Conservation (phyloP, 2,797 vertebrate genomes). For the Centropyge bicolor region DNA sequence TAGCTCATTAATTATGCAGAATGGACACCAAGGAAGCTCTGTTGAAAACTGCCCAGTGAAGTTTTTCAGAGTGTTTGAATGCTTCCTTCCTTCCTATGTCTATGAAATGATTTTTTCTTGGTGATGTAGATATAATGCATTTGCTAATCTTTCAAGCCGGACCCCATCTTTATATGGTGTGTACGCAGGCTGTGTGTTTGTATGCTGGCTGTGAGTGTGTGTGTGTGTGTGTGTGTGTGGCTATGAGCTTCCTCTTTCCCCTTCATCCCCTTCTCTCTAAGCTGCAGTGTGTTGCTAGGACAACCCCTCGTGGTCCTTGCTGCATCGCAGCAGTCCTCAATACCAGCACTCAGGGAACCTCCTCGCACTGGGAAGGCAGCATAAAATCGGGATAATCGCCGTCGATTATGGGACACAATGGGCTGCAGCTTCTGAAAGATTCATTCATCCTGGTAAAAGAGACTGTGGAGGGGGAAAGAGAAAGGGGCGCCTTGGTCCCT, state of each 20-base stretch:
- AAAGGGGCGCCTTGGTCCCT: constrained; percentile 79
- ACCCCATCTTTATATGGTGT: constrained; percentile 47
- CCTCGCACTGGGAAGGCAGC: constrained; percentile 85
- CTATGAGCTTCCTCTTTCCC: constrained; percentile 72
- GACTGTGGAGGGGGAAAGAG: constrained; percentile 69
- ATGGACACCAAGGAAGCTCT: neutral
- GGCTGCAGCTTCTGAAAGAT: constrained; percentile 86
- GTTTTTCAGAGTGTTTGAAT: neutral
- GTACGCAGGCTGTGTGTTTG: constrained; percentile 50
- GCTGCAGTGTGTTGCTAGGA: constrained; percentile 83
- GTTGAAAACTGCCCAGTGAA: neutral
- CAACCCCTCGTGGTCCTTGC: constrained; percentile 81
- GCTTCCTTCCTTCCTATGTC: neutral
- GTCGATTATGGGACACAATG: constrained; percentile 88
- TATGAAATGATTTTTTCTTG: constrained; percentile 5
- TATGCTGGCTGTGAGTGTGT: constrained; percentile 44
- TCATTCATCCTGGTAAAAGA: constrained; percentile 87
- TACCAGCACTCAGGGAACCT: constrained; percentile 82
- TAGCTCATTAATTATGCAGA: constrained; percentile 8
- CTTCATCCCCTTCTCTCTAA: constrained; percentile 77
- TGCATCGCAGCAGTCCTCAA: constrained; percentile 81
- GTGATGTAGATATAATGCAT: constrained; percentile 18
- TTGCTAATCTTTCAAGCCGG: constrained; percentile 35
- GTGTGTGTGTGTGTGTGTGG: constrained; percentile 58
- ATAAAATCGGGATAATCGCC: constrained; percentile 89